Evolutionary conservation across 2,888 invertebrate genomes (phyloP).

Genomic region (Nemotelus nigrinus): DNA sequence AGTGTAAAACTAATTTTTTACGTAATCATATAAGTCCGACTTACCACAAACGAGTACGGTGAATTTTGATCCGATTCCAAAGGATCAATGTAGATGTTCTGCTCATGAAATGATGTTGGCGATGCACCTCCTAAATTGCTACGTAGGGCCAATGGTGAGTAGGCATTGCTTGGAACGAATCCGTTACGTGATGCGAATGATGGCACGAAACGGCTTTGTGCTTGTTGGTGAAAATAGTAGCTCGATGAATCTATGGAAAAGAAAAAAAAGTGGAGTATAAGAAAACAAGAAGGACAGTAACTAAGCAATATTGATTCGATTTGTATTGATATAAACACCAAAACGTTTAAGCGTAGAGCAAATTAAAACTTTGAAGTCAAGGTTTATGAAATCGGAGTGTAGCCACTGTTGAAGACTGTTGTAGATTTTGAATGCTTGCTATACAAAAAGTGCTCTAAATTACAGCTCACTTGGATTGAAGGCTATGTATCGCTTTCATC

Average conservation of each 20-base stretch:
- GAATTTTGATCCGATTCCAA: constrained; percentile 52
- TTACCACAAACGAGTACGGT: constrained; percentile 50
- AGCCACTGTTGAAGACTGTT: no score
- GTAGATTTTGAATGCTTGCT: no score
- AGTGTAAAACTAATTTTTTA: background rate
- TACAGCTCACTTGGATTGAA: no score
- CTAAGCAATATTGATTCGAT: no score
- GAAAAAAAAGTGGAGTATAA: constrained; percentile 46
- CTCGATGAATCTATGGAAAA: constrained; percentile 56
- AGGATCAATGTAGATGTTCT: constrained; percentile 60
- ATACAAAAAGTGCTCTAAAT: no score
- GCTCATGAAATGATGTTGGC: constrained; percentile 62
- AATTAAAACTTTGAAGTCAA: no score
- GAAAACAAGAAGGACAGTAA: background rate
- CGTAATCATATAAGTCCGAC: background rate
- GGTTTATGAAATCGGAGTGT: no score
- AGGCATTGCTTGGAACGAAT: constrained; percentile 48
- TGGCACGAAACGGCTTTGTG: constrained; percentile 62
- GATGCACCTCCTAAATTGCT: constrained; percentile 50
- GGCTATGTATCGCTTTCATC: no score
- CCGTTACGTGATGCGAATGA: constrained; percentile 54
- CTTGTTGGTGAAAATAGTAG: constrained; percentile 59
- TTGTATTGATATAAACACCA: no score
- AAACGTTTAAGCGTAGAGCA: no score
- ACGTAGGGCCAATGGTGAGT: constrained; percentile 11